Base-by-base conservation (phyloP, 2,888 invertebrate genomes). In the Pseudanteris insignis region DNA sequence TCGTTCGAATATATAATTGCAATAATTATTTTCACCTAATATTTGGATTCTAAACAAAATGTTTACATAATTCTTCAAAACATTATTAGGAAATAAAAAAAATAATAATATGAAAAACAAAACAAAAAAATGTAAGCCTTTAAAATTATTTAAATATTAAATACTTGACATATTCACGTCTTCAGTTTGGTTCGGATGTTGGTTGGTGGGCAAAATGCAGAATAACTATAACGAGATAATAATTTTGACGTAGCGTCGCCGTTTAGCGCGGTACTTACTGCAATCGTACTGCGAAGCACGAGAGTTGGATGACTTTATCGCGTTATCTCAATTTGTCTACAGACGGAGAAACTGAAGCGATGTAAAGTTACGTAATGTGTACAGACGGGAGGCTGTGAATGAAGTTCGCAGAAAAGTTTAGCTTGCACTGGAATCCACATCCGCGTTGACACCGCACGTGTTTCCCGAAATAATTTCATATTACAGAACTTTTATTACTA, bases 211-310 rank as follows among this genome's bases (percentile, higher is more conserved):
- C n/a, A n/a, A n/a, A n/a, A n/a, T n/a, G n/a, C n/a, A n/a, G n/a
- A n/a, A n/a, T n/a, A n/a, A n/a, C 50, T 50, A 36, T 55, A 62
- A 62, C 51, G 55, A 62, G 46, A 55, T 62, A 55, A 51, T 62
- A 62, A 62, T 62, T 62, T 62, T 62, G 61, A 62, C 55, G 55
- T 51, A 62, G 61, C 55, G 21, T 55, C 28, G 7, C 41, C 37
- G 51, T 15, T 46, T 50, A 37, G 53, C 53, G 14, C 30, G 41
- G 46, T 55, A 62, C 61, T 62, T 55, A 55, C 28, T 10, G 28
- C 14, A 58, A 37, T 58, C 50, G 38, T 44, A 43, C 43, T 32
- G 57, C 32, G 26, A 48, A 50, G 50, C 44, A 58, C 58, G 58
- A 50, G 58, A 48, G 10, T 33, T 10, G 41, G 43, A 50, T 38